A percentile compares a stretch with the other conserved stretches of the same genome.
phyloP scores from a whole-genome alignment of 2,888 invertebrate species.

The Acleris emargana region DNA sequence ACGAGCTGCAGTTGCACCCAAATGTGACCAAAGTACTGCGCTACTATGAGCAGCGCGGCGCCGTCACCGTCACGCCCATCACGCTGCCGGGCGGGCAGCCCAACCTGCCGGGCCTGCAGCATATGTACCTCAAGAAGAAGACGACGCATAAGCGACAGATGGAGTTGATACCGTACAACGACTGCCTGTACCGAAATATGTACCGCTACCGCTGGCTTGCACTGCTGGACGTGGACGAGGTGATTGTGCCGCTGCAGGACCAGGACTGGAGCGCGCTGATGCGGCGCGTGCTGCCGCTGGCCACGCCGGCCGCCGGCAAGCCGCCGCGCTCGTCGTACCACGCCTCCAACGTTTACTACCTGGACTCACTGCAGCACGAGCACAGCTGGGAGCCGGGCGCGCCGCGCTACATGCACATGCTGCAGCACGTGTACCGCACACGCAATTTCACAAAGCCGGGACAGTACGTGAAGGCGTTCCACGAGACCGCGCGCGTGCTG shows the following conservation, averaged over 20 bases:
- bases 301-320: slow-evolving; percentile 80
- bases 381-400: slow-evolving; percentile 91
- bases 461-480: slow-evolving; percentile 97
- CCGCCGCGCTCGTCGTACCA: slow-evolving; percentile 90
- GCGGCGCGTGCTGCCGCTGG: slow-evolving; percentile 87
- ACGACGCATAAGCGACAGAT: slow-evolving; percentile 97
- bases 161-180: slow-evolving; percentile 98
- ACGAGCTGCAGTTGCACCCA: slow-evolving; percentile 95
- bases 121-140: slow-evolving; percentile 94
- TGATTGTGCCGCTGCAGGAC: slow-evolving; percentile 94
- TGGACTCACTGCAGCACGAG: slow-evolving; percentile 92
- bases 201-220: slow-evolving; percentile 95
- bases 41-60: slow-evolving; percentile 86
- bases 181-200: slow-evolving; percentile 96
- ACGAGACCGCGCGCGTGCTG: slow-evolving; percentile 94
- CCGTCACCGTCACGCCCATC: slow-evolving; percentile 90
- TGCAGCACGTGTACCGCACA: slow-evolving; percentile 95
- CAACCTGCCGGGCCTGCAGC: slow-evolving; percentile 94
- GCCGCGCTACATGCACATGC: slow-evolving; percentile 95
- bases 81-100: slow-evolving; percentile 95
- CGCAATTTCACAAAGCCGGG: slow-evolving; percentile 96
- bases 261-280: slow-evolving; percentile 91
- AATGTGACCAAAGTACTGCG: slow-evolving; percentile 93
- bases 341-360: slow-evolving; percentile 95
- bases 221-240: slow-evolving; percentile 96